Conservation (phyloP, 2,888 invertebrate species). For the Patella pellucida region DNA sequence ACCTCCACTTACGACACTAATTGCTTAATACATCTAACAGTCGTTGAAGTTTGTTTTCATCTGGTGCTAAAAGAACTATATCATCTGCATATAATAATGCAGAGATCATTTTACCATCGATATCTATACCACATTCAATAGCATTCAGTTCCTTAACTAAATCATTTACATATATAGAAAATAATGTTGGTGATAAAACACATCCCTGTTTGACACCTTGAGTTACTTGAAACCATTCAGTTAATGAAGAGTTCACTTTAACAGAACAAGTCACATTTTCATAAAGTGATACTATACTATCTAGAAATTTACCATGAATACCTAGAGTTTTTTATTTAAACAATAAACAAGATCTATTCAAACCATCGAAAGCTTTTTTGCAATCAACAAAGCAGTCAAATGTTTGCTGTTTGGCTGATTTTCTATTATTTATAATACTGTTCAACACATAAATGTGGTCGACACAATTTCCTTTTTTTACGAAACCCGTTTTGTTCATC, state of each 20-base stretch:
- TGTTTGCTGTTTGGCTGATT: background rate
- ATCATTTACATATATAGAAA: slow-evolving; percentile 26
- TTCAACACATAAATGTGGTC: too few relatives aligned
- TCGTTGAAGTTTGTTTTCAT: background rate
- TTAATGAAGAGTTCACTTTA: slow-evolving; percentile 6
- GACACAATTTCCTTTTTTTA: too few relatives aligned
- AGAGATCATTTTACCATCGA: background rate
- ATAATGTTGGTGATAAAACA: slow-evolving; percentile 25
- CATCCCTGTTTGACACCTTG: slow-evolving; percentile 28
- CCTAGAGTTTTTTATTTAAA: background rate
- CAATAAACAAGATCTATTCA: too few relatives aligned
- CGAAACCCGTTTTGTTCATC: too few relatives aligned
- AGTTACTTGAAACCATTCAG: slow-evolving; percentile 15
- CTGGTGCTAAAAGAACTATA: slow-evolving; percentile 6
- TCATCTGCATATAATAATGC: slow-evolving; percentile 1
- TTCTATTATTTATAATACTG: background rate
- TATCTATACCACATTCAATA: background rate
- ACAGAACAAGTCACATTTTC: background rate
- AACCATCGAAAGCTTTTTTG: background rate
- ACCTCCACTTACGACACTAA: background rate
- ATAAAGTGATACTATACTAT: slow-evolving; percentile 21
- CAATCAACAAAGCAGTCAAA: background rate
- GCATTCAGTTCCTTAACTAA: slow-evolving; percentile 23
- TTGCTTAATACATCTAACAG: background rate
- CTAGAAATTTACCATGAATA: slow-evolving; percentile 20